Percentiles rank a stretch among this genome's conserved stretches.
These are phyloP conservation scores for Torymus texanus DNA, from an alignment of 2,888 invertebrate genomes.

Conservation along the genomic window DNA sequence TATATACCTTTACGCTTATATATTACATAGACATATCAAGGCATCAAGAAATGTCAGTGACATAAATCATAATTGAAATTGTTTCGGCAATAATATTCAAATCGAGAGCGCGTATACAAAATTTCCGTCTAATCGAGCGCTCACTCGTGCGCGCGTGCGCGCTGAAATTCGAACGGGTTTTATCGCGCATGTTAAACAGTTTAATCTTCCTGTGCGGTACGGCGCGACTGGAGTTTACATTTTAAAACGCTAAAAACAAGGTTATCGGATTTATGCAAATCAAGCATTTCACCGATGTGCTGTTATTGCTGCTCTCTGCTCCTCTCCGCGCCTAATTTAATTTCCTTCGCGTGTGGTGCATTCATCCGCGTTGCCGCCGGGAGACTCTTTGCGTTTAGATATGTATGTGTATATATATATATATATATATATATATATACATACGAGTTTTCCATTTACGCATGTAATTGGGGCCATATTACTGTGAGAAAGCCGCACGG, in stretches of 20 bases:
- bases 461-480: no score
- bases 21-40: no score
- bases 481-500: constrained; percentile 22
- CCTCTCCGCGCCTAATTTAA: no score
- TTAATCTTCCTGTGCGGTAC: not conserved
- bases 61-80: not conserved
- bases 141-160: not conserved
- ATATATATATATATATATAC: no score
- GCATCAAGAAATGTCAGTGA: not conserved
- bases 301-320: no score
- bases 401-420: no score
- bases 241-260: constrained; percentile 33
- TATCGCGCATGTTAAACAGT: constrained; percentile 27
- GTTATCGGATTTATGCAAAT: constrained; percentile 20
- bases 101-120: not conserved
- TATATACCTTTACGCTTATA: no score
- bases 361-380: no score
- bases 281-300: constrained; percentile 18
- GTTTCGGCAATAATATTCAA: no score
- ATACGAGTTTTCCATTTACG: no score
- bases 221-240: constrained; percentile 5
- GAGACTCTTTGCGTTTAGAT: no score
- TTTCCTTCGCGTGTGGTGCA: no score
- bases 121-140: constrained; percentile 10
- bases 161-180: not conserved